Conservation (phyloP, 2,797 vertebrate species). For the Buphagus erythrorhynchus region DNA sequence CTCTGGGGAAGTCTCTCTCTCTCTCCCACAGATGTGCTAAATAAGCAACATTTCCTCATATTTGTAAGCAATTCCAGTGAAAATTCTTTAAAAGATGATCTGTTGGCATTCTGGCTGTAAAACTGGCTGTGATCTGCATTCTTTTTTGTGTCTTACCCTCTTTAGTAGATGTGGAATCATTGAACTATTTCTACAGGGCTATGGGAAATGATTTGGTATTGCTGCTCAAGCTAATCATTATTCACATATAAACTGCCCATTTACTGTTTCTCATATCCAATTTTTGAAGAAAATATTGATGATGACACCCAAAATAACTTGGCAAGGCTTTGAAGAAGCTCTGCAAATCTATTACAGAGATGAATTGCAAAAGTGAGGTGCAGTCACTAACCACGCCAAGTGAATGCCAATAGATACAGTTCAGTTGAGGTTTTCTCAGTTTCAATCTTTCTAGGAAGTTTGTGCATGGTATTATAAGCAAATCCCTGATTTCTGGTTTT, state of each 20-base stretch:
- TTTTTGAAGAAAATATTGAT: constrained; percentile 21
- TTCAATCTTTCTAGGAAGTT: neutral
- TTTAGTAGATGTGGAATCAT: neutral
- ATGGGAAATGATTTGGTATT: neutral
- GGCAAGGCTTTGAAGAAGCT: neutral
- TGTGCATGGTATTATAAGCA: neutral
- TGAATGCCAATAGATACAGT: neutral
- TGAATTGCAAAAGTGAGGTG: neutral
- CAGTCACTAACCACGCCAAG: neutral
- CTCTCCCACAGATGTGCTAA: neutral
- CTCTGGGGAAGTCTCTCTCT: neutral
- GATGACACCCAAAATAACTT: neutral
- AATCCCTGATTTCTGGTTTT: neutral
- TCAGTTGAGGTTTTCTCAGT: neutral
- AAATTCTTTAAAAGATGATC: constrained; percentile 55
- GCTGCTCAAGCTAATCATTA: constrained; percentile 5
- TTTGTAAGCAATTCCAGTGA: constrained; percentile 37
- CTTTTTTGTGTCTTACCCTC: neutral
- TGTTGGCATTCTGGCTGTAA: constrained; percentile 14
- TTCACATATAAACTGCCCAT: neutral
- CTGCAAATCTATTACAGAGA: neutral
- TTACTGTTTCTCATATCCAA: neutral
- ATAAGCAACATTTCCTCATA: constrained; percentile 50
- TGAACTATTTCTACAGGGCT: neutral
- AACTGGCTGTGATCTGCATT: constrained; percentile 39